phyloP scores from a whole-genome alignment of 2,797 vertebrate genomes.

The Neosilurus hyrtlii region DNA sequence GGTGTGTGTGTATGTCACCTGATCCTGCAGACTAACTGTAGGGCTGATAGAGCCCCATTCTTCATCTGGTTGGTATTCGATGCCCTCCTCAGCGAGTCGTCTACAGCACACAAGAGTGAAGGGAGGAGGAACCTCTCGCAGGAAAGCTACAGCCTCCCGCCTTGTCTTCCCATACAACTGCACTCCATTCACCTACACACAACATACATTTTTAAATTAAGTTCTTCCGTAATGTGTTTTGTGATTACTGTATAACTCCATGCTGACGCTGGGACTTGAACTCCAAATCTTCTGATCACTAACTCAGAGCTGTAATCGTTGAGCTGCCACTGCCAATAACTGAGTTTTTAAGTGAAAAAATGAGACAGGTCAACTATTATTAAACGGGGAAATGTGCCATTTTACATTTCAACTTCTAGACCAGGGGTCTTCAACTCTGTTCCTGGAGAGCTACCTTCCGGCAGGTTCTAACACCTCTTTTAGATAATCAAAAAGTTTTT shows the following conservation, averaged over 20 bases:
- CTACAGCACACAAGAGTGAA: constrained; percentile 92
- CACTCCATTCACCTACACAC: constrained; percentile 83
- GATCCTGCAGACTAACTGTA: constrained; percentile 55
- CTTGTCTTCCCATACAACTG: constrained; percentile 87
- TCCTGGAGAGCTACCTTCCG: no score
- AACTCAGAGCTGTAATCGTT: no score
- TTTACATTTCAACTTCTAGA: background rate
- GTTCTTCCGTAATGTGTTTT: background rate
- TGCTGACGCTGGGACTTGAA: no score
- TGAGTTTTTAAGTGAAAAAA: no score
- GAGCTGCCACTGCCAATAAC: no score
- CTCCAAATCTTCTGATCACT: no score
- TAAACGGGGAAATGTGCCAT: background rate
- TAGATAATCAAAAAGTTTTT: background rate
- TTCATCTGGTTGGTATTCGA: constrained; percentile 68
- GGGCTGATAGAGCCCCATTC: constrained; percentile 57
- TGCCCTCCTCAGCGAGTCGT: constrained; percentile 73
- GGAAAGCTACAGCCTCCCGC: constrained; percentile 86
- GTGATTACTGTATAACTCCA: no score
- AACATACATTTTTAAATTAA: background rate
- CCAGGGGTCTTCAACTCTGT: background rate
- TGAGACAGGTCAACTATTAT: background rate
- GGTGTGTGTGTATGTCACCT: constrained; percentile 57
- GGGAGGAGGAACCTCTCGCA: constrained; percentile 89
- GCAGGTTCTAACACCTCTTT: no score